A percentile compares a stretch with the other conserved stretches of the same genome.
These are phyloP conservation scores for Synanthedon vespiformis DNA, from an alignment of 2,888 invertebrate species.

Conservation along the genomic window DNA sequence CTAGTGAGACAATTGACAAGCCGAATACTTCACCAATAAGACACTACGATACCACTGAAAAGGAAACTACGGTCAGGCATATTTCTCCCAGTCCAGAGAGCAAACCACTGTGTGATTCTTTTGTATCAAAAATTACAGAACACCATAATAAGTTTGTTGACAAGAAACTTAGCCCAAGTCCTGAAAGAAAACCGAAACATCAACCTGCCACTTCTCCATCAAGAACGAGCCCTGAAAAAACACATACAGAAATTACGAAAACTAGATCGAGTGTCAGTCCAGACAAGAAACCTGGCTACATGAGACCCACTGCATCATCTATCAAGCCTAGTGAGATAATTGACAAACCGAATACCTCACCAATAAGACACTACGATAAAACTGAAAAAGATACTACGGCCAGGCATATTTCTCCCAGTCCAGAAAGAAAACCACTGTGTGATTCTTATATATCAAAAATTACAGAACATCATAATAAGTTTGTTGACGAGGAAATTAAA, in stretches of 20 bases:
- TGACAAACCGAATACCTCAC: constrained; percentile 9
- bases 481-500: constrained; percentile 57
- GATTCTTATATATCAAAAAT: constrained; percentile 10
- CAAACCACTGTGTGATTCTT: neutral
- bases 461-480: constrained; percentile 44
- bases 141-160: constrained; percentile 51
- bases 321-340: constrained; percentile 10
- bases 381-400: constrained; percentile 24
- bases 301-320: constrained; percentile 33
- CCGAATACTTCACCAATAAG: constrained; percentile 11
- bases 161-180: constrained; percentile 39
- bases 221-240: constrained; percentile 16
- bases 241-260: constrained; percentile 7
- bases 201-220: neutral
- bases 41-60: constrained; percentile 11
- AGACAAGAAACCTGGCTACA: constrained; percentile 34
- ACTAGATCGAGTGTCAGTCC: constrained; percentile 16
- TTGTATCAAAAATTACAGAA: constrained; percentile 20
- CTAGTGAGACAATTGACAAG: constrained; percentile 8
- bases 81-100: constrained; percentile 20
- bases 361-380: constrained; percentile 5
- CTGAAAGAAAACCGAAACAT: constrained; percentile 12
- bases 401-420: constrained; percentile 15
- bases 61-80: constrained; percentile 20
- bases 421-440: constrained; percentile 12